These are phyloP conservation scores for Aradus depressus DNA, from an alignment of 2,888 invertebrate genomes.

Conservation along the genomic window DNA sequence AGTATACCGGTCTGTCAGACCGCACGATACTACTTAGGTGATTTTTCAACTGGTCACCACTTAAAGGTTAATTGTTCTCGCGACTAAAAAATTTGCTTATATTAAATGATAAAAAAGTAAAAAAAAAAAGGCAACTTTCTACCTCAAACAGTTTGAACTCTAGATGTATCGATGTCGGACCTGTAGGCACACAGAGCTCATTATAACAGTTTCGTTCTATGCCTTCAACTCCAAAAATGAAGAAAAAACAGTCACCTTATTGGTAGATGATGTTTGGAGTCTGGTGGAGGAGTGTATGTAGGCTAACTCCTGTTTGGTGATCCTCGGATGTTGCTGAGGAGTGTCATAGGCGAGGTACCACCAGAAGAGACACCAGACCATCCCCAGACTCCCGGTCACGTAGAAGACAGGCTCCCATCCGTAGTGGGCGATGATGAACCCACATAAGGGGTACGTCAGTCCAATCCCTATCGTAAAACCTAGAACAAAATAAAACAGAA, in stretches of 20 bases:
- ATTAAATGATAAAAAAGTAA: too few relatives aligned
- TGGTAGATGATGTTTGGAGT: conserved; percentile 42
- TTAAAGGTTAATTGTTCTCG: too few relatives aligned
- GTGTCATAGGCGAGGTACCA: conserved; percentile 56
- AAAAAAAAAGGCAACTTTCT: too few relatives aligned
- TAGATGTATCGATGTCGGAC: too few relatives aligned
- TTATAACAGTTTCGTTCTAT: too few relatives aligned
- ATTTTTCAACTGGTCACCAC: too few relatives aligned
- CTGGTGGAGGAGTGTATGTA: conserved; percentile 53
- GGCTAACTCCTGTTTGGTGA: conserved; percentile 49
- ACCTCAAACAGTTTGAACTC: too few relatives aligned
- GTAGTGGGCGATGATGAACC: conserved; percentile 53
- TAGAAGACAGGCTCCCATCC: conserved; percentile 60
- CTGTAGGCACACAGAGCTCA: too few relatives aligned
- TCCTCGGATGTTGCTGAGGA: conserved; percentile 55
- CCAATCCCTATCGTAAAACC: conserved; percentile 65
- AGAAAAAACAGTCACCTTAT: conserved; percentile 34
- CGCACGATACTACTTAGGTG: too few relatives aligned
- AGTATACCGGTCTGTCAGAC: too few relatives aligned
- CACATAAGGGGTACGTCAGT: conserved; percentile 56
- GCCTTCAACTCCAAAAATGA: background rate
- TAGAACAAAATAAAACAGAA: conserved; percentile 31
- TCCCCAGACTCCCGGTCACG: conserved; percentile 53
- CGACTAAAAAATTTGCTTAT: background rate
- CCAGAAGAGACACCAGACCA: conserved; percentile 56